phyloP scores from a whole-genome alignment of 2,797 vertebrate species.

The Galagoides demidoff region DNA sequence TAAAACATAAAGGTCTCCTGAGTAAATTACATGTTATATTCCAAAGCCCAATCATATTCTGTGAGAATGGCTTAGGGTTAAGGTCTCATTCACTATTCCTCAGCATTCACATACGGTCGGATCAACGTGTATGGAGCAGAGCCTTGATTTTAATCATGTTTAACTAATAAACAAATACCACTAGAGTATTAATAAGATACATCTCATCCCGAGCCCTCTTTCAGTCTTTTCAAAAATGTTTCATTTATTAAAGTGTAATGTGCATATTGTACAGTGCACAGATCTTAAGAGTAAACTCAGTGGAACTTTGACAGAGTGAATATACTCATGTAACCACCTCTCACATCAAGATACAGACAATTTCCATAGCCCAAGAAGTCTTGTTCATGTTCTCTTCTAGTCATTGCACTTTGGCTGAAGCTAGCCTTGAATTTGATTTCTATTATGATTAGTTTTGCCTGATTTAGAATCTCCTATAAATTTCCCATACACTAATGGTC shows the following conservation, averaged over 20 bases:
- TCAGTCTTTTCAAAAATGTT: neutral
- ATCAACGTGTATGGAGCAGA: neutral
- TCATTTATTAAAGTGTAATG: neutral
- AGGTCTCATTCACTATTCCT: conserved; percentile 70
- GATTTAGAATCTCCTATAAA: neutral
- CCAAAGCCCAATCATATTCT: conserved; percentile 44
- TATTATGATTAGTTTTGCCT: neutral
- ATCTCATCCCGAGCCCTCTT: neutral
- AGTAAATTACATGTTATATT: conserved; percentile 75
- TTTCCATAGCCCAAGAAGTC: neutral
- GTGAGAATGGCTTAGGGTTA: conserved; percentile 70
- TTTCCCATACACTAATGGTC: neutral
- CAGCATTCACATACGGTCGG: conserved; percentile 61
- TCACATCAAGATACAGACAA: neutral
- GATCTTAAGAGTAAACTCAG: neutral
- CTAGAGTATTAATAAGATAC: neutral
- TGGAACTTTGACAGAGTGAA: neutral
- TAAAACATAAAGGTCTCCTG: conserved; percentile 69
- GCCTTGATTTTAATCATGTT: neutral
- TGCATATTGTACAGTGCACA: neutral
- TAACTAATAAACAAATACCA: neutral
- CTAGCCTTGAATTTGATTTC: neutral
- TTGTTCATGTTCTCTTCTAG: neutral
- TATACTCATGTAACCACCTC: neutral
- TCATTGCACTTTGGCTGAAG: neutral